Evolutionary conservation across 2,888 invertebrate species (phyloP).

Genomic region (Cerastoderma edule): DNA sequence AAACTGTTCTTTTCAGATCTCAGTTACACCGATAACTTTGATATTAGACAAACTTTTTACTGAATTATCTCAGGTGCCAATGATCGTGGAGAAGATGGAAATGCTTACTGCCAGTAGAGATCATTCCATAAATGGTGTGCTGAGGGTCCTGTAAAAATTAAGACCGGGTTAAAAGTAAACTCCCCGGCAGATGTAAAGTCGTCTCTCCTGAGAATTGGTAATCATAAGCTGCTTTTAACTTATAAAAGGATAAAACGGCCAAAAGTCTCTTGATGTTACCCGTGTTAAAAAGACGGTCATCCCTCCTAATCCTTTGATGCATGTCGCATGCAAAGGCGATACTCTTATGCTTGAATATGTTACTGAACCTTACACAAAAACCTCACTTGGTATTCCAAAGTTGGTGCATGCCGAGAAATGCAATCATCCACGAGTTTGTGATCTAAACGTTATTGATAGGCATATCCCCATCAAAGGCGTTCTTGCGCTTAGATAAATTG

Average conservation of each 20-base stretch:
- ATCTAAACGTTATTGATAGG: not conserved
- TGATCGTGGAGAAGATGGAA: not conserved
- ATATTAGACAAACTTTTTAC: not conserved
- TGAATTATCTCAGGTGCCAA: not conserved
- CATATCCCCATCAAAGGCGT: not conserved
- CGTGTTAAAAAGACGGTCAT: not conserved
- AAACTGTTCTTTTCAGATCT: too few species aligned
- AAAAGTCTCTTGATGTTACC: not conserved
- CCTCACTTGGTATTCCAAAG: not conserved
- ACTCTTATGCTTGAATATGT: not conserved
- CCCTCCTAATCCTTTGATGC: not conserved
- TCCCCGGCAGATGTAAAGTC: not conserved
- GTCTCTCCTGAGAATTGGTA: not conserved
- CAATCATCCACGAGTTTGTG: not conserved
- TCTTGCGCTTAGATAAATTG: too few species aligned
- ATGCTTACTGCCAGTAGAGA: not conserved
- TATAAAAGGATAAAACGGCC: not conserved
- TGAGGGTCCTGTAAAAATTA: not conserved
- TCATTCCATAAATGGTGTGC: not conserved
- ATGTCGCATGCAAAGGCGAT: not conserved
- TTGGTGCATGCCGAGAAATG: not conserved
- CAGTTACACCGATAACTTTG: too few species aligned
- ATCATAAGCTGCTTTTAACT: not conserved
- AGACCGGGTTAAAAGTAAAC: not conserved
- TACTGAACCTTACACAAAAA: conserved; percentile 1